Evolutionary conservation across 2,113 vertebrate species (phyloP), one percentile per base, ranked within the genome.

Genomic region (Camelus bactrianus): DNA sequence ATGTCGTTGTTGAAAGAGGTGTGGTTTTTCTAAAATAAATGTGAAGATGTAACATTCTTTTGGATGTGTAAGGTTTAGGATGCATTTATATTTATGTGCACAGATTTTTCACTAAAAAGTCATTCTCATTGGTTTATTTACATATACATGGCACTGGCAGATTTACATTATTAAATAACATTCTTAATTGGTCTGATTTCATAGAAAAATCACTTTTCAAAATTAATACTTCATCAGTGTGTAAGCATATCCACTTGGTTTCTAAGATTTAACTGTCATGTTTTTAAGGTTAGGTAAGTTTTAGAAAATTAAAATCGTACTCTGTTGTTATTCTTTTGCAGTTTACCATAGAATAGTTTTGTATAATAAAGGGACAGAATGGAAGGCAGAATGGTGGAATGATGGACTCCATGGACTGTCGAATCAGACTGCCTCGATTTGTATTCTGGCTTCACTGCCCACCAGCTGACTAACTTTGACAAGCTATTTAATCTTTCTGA

Each of bases 241-340:
- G 6, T 82, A 83, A 95, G 46, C 19, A 62, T 84, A 92, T 56
- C 46, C 13, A 67, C 32, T 95, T 95, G 56, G 58, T 97, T 86
- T 79, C 60, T 28, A 50, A 28, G 70, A 89, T 54, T 67, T 35
- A 80, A 80, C 38, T 80, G 24, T 83, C 35, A 6, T 80, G 54
- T 96, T 93, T 88, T 73, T 94, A 90, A 83, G 42, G 15, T 69
- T 91, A 89, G 42, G 30, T 85, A n/a, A 95, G 81, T 96, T 93
- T 95, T 94, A 94, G 60, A 93, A 92, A 89, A 73, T 69, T 79
- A 26, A 84, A 72, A 17, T 92, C 38, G n/a, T 56, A 22, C 54
- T 87, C 92, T 76, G n/a, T 87, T 50, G 14, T 64, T 84, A 60
- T 77, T 84, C 52, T 94, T 95, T 84, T 24, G 19, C 88, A 67